Conservation (phyloP, 2,113 vertebrate genomes). For the Telmatochromis sp. region DNA sequence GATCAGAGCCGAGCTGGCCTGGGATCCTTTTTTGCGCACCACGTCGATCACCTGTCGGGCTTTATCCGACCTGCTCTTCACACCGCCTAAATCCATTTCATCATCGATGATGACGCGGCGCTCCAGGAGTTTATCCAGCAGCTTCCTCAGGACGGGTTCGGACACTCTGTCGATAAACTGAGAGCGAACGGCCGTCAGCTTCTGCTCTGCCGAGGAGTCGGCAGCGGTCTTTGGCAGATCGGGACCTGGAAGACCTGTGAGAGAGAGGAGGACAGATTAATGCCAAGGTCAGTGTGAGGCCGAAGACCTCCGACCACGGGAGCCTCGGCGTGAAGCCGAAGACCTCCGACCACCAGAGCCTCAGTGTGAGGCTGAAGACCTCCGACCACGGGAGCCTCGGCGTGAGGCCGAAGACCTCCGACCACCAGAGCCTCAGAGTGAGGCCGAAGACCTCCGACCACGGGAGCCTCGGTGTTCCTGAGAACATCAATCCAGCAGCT, state of each 20-base stretch:
- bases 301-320: accelerated
- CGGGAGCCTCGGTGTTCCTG: accelerated
- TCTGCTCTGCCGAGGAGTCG: accelerated
- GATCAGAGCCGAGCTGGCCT: neutral
- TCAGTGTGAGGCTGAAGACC: accelerated
- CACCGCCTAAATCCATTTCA: accelerated
- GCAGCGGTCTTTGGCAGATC: neutral
- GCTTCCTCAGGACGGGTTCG: accelerated
- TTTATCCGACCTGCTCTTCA: accelerated
- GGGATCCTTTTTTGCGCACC: neutral
- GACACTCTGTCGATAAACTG: neutral
- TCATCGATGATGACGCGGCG: neutral
- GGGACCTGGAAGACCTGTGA: neutral
- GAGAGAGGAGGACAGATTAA: neutral
- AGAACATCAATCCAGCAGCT: neutral
- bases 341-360: neutral
- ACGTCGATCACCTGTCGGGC: neutral
- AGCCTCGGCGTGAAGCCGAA: accelerated
- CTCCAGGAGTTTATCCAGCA: neutral
- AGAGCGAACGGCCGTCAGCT: accelerated
- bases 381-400: accelerated
- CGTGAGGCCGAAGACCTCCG: accelerated
- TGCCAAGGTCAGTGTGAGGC: neutral
- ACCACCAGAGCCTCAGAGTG: accelerated
- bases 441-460: accelerated